Evolutionary conservation across 2,113 vertebrate species (phyloP), one percentile per base, ranked within the genome.

Genomic region (Rallus limicola): DNA sequence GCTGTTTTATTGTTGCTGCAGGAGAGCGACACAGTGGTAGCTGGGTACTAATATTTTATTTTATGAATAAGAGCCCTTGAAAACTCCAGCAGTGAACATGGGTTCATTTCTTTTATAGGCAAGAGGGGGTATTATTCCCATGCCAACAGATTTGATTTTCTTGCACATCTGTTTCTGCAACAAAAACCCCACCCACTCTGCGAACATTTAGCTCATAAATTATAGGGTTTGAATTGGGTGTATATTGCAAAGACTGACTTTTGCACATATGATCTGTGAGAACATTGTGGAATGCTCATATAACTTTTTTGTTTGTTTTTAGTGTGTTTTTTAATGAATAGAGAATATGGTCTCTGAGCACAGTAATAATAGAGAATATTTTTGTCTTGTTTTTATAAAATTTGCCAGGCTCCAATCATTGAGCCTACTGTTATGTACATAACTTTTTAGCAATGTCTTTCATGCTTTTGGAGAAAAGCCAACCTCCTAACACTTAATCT

Each of bases 101-200:
- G 90, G 79, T 96, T 97, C 88, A 95, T 97, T 97, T 98, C 92
- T 97, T 95, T 93, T 97, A 95, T 88, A 91, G 96, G 84, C 92
- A 96, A 95, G 94, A 97, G 75, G 82, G 65, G 58, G 84, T 97
- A 93, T 97, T 97, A 97, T 89, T 98, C 87, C 88, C 93, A 93
- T 96, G 87, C 93, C 93, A 98, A 95, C 93, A 97, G 94, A 97
- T 97, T 94, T 50, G 79, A 93, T 93, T 96, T 97, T 97, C 96
- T 96, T 92, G 86, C 95, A 97, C 97, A 97, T 97, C 97, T 97
- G 96, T 98, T 98, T 97, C 95, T 98, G 71, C 90, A 96, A 92
- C 65, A 59, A 92, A 95, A 94, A 75, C 76, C 89, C 83, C 95
- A 93, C 74, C 79, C 80, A 97, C 94, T 79, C 90, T 86, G 74